Percentiles rank a stretch among this genome's conserved stretches.
These are phyloP conservation scores for Plectropomus leopardus DNA, from an alignment of 2,113 vertebrate genomes.

Conservation along the genomic window DNA sequence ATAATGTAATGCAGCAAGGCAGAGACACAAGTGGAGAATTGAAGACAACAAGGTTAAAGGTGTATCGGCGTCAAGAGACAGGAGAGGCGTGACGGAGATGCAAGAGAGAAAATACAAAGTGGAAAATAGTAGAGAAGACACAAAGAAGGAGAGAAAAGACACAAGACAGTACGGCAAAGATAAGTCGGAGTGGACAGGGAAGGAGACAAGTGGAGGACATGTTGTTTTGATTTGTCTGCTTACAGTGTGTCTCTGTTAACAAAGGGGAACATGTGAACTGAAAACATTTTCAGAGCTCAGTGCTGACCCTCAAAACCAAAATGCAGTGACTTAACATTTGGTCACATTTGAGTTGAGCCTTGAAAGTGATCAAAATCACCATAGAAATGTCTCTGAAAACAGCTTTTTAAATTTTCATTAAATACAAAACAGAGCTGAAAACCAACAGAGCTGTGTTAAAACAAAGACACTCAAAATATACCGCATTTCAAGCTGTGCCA, in stretches of 20 bases:
- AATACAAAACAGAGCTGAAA: too few relatives aligned
- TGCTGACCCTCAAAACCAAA: not conserved
- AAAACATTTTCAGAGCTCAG: not conserved
- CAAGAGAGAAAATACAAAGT: slow-evolving; percentile 47
- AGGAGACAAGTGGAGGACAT: not conserved
- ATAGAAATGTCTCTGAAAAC: too few relatives aligned
- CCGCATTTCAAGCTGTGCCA: too few relatives aligned
- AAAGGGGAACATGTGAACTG: not conserved
- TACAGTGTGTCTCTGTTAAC: not conserved
- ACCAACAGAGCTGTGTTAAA: too few relatives aligned
- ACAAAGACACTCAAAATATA: too few relatives aligned
- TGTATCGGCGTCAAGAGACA: slow-evolving; percentile 53
- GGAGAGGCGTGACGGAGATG: slow-evolving; percentile 33
- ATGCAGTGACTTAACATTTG: too few relatives aligned
- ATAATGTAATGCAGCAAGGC: not conserved
- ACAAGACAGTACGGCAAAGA: slow-evolving; percentile 1
- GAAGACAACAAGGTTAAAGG: slow-evolving; percentile 50
- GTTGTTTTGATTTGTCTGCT: not conserved
- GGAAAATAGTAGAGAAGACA: slow-evolving; percentile 44
- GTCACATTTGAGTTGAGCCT: too few relatives aligned
- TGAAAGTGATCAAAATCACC: too few relatives aligned
- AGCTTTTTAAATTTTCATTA: too few relatives aligned
- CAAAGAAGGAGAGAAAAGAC: slow-evolving; percentile 23
- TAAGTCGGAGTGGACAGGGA: not conserved
- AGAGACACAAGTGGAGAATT: slow-evolving; percentile 22